Base-by-base conservation (phyloP, 1,140 invertebrate species). In the Tetranychus cinnabarinus region DNA sequence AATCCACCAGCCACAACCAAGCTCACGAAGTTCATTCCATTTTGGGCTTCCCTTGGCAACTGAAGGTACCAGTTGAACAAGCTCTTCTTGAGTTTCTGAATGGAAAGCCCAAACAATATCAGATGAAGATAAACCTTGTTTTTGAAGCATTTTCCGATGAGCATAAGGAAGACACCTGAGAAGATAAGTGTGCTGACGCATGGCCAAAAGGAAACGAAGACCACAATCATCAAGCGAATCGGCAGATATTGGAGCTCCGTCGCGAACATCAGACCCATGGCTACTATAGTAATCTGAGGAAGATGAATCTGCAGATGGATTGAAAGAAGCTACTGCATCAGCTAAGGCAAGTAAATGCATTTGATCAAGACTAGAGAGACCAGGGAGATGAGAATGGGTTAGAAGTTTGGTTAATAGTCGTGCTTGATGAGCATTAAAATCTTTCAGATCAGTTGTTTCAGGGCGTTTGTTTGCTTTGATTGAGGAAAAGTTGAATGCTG, bases 101-200 rank as follows among this genome's bases (percentile, higher is more conserved):
- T 99, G 95, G 73, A 92, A 98, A 1, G 93, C 96, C 96, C 96
- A 99, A 10, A 96, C 90, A 13, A 98, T 77, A 73, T 96, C 90
- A 61, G 88, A 85, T 1, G 86, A 85, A 6, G 84, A 84, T 0
- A 99, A 82, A 15, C 95, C 96, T 65, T 84, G 81, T 61, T 84
- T 83, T 69, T 92, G 87, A 61, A 97, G 81, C 59, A 83, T 78
- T 0, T 83, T 81, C 48, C 92, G 77, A 70, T 97, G 90, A 2
- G 80, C 82, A 3, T 91, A 72, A 0, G 92, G 90, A 37, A 99
- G 74, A 68, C 92, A 97, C 6, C 82, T 76, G 52, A 90, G 70
- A n/a, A 99, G 73, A 73, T 97, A 99, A 63, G 86, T 88, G 70
- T 95, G 93, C 72, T 97, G 93, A 66, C 95, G 90, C 84, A 98